A percentile compares a stretch with the other conserved stretches of the same genome.
Evolutionary conservation across 2,113 vertebrate species (phyloP).

Genomic region (Empidonax alnorum): DNA sequence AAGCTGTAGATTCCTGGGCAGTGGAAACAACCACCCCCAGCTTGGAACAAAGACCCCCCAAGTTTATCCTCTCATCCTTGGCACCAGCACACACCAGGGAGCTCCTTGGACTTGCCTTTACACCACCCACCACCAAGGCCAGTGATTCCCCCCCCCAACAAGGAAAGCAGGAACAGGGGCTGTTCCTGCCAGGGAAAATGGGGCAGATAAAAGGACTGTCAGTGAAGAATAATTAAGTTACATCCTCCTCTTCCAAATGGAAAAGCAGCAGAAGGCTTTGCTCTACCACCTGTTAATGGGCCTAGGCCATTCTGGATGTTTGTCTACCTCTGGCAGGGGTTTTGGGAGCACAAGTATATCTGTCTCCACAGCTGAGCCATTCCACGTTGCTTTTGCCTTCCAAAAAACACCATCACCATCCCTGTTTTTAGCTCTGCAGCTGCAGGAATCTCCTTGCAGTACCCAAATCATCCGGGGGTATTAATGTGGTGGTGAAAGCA

Average conservation of each 20-base stretch:
- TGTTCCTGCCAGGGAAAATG: background rate
- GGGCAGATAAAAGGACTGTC: background rate
- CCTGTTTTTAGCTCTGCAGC: background rate
- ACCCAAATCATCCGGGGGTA: background rate
- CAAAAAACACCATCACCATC: background rate
- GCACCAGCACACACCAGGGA: fast-evolving
- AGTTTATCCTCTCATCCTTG: background rate
- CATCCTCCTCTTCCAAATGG: background rate
- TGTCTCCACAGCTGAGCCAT: background rate
- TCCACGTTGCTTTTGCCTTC: background rate
- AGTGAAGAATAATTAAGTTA: background rate
- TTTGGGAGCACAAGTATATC: conserved; percentile 6
- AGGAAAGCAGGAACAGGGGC: background rate
- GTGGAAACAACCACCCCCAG: background rate
- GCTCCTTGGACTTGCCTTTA: background rate
- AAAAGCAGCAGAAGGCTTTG: background rate
- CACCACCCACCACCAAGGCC: background rate
- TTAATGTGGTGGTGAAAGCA: background rate
- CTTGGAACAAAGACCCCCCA: background rate
- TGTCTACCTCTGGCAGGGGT: conserved; percentile 13
- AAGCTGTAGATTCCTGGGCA: background rate
- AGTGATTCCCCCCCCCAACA: background rate
- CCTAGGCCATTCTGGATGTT: background rate
- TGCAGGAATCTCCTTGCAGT: background rate
- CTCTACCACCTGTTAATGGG: background rate